These are phyloP conservation scores for Cylas formicarius DNA, from an alignment of 1,140 invertebrate genomes.

Conservation along the genomic window DNA sequence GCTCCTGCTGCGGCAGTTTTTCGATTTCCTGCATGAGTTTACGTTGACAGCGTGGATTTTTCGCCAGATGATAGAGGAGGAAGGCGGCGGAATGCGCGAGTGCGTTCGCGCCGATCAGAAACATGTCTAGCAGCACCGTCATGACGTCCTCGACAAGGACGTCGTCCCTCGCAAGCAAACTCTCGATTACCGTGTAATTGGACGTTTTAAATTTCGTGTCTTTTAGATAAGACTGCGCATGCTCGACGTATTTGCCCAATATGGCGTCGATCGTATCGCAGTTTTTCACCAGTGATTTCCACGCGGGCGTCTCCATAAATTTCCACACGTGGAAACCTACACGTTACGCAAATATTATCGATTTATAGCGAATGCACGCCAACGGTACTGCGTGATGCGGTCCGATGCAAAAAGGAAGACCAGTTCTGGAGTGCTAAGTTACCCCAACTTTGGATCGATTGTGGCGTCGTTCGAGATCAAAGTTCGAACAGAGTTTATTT, in stretches of 20 bases:
- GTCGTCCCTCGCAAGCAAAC: conserved; percentile 47
- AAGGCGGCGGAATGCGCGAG: conserved; percentile 51
- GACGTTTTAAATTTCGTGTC: conserved; percentile 15
- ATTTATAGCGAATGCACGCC: too few species aligned
- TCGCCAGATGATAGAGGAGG: conserved; percentile 53
- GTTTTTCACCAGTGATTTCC: conserved; percentile 48
- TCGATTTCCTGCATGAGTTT: conserved; percentile 53
- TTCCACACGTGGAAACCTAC: conserved; percentile 59
- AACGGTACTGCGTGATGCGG: too few species aligned
- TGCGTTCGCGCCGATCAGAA: conserved; percentile 47
- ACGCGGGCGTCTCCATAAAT: conserved; percentile 54
- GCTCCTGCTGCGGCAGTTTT: conserved; percentile 29
- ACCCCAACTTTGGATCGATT: too few species aligned
- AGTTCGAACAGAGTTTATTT: too few species aligned
- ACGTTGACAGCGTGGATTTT: conserved; percentile 50
- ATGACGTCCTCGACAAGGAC: conserved; percentile 53
- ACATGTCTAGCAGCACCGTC: conserved; percentile 56
- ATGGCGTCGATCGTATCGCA: conserved; percentile 33
- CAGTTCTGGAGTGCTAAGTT: too few species aligned
- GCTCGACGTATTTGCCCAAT: conserved; percentile 28
- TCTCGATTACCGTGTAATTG: conserved; percentile 39
- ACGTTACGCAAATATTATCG: background rate
- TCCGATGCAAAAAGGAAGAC: too few species aligned
- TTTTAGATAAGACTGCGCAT: conserved; percentile 29
- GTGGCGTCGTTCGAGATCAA: too few species aligned